These are phyloP conservation scores for Rambutsinella grinnellia DNA, from an alignment of 2,888 invertebrate genomes.

Conservation along the genomic window DNA sequence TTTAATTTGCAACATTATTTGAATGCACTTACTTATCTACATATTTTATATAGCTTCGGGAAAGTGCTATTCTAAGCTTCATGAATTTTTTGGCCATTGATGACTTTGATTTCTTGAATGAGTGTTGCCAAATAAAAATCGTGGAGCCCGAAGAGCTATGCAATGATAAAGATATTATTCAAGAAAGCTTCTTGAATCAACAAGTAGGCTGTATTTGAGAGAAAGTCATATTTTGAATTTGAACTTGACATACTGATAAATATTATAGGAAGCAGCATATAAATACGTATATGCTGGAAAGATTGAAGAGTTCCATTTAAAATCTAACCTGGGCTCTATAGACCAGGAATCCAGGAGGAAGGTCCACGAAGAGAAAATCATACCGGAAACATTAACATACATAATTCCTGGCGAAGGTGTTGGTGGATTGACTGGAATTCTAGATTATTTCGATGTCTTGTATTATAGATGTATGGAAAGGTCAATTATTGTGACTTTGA, in stretches of 20 bases:
- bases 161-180: slow-evolving; percentile 7
- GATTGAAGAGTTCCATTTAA: slow-evolving; percentile 25
- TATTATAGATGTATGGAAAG: slow-evolving; percentile 22
- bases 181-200: slow-evolving; percentile 10
- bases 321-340: slow-evolving; percentile 26
- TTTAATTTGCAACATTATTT: background rate
- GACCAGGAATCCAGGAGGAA: slow-evolving; percentile 22
- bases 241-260: background rate
- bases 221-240: slow-evolving; percentile 1
- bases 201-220: slow-evolving; percentile 13
- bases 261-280: slow-evolving; percentile 25
- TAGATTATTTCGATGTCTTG: slow-evolving; percentile 23
- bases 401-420: slow-evolving; percentile 15
- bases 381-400: slow-evolving; percentile 1
- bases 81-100: slow-evolving; percentile 33
- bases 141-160: slow-evolving; percentile 17
- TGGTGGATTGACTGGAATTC: slow-evolving; percentile 35
- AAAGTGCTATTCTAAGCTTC: slow-evolving; percentile 26
- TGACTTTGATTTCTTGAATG: slow-evolving; percentile 13
- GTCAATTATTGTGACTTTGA: slow-evolving; percentile 21
- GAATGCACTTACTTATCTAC: background rate
- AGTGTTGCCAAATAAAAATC: slow-evolving; percentile 9
- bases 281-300: slow-evolving; percentile 33
- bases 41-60: slow-evolving; percentile 14
- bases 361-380: background rate